Percentiles rank a stretch among this genome's conserved stretches.
These are phyloP conservation scores for Drosophila paranaensis DNA, from an alignment of 2,888 invertebrate genomes.

Conservation along the genomic window DNA sequence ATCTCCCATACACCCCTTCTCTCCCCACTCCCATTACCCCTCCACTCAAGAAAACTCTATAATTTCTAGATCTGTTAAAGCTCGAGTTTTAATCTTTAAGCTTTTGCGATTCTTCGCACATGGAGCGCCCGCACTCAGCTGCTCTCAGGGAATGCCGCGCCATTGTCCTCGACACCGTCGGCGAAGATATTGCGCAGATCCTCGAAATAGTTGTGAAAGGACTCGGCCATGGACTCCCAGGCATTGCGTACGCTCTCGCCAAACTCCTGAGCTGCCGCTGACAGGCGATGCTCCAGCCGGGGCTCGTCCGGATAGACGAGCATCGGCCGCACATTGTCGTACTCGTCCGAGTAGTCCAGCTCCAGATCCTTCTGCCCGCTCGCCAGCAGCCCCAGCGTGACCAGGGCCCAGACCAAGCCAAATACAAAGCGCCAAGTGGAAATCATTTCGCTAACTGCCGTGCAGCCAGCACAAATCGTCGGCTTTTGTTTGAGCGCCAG, in stretches of 20 bases:
- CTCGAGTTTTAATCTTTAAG: background rate
- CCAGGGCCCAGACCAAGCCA: background rate
- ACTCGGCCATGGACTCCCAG: slow-evolving; percentile 68
- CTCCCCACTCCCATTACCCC: background rate
- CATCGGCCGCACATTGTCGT: slow-evolving; percentile 68
- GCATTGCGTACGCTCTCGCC: slow-evolving; percentile 62
- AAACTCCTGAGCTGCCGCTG: slow-evolving; percentile 55
- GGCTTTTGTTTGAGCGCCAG: slow-evolving; percentile 54
- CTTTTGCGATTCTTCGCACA: background rate
- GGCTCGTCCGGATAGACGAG: slow-evolving; percentile 41
- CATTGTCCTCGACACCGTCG: slow-evolving; percentile 25
- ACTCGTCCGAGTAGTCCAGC: slow-evolving; percentile 70
- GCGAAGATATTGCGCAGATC: slow-evolving; percentile 47
- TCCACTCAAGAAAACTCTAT: background rate
- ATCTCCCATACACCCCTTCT: background rate
- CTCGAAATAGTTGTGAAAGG: slow-evolving; percentile 57
- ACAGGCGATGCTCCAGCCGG: slow-evolving; percentile 48
- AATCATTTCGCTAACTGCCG: slow-evolving; percentile 54
- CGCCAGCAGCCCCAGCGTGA: slow-evolving; percentile 2
- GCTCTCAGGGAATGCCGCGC: background rate
- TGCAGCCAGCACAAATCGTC: background rate
- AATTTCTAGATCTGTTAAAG: background rate
- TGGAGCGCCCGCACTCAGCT: background rate
- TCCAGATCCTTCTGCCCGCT: slow-evolving; percentile 37
- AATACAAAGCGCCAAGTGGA: slow-evolving; percentile 22